Evolutionary conservation across 2,113 vertebrate genomes (phyloP), one percentile per base, ranked within the genome.

Genomic region (Gulo gulo): DNA sequence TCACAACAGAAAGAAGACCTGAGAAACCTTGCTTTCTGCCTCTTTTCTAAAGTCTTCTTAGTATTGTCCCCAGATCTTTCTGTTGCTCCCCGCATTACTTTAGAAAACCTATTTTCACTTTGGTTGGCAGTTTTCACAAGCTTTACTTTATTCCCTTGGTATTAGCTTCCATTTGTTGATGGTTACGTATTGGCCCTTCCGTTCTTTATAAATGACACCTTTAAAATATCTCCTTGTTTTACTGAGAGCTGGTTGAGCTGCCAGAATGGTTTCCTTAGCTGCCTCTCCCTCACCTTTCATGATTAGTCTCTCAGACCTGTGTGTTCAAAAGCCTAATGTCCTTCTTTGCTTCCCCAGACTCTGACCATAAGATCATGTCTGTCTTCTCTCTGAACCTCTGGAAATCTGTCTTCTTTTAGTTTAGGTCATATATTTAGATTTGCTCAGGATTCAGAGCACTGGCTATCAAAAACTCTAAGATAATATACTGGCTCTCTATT

Each of bases 151-250:
- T 74, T 84, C 61, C 36, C 36, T 95, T 81, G 42, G 20, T 31
- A 94, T 52, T 96, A 91, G 55, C 59, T 95, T 97, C 65, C 61
- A 83, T 87, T 87, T 85, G 15, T 67, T 55, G 84, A 67, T 88
- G 83, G 24, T 85, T 92, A n/a, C 7, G 26, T 52, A 31, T 81
- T 90, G 34, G 10, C 59, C 36, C 61, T 94, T 92, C 29, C 23
- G 63, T 87, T 55, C 39, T 87, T 85, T 82, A 79, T 61, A 95
- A 85, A 91, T 65, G 57, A 52, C 6, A 69, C 21, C 14, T 78
- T 87, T 82, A 55, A 34, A 50, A 69, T 83, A 9, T 86, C 61
- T 92, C 31, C 39, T 12, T 94, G 87, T 45, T 42, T 73, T 67
- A 61, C 21, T n/a, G 39, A 61, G 71, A 88, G 29, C 50, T 91